These are phyloP conservation scores for Taenioides sp. DNA, from an alignment of 2,797 vertebrate genomes.

Conservation along the genomic window DNA sequence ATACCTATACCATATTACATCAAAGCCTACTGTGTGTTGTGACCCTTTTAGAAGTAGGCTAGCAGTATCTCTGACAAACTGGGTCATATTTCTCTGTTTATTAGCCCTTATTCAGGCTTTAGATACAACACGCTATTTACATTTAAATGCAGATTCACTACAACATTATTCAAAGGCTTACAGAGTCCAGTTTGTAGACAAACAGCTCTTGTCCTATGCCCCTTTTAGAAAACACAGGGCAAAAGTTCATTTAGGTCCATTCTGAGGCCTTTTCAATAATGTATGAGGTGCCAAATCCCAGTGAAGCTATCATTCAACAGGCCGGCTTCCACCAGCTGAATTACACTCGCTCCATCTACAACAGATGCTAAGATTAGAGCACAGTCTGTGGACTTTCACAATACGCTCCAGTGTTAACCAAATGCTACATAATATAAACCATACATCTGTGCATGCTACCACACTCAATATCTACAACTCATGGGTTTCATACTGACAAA, in stretches of 20 bases:
- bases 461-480: background rate
- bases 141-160: background rate
- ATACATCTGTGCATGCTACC: background rate
- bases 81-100: background rate
- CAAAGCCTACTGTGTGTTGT: background rate
- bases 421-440: background rate
- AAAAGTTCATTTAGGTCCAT: slow-evolving; percentile 50
- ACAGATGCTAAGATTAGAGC: slow-evolving; percentile 33
- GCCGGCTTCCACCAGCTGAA: slow-evolving; percentile 39
- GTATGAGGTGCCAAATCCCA: slow-evolving; percentile 68
- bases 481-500: background rate
- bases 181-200: background rate
- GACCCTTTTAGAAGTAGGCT: background rate
- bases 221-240: slow-evolving; percentile 18
- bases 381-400: background rate
- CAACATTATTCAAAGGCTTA: background rate
- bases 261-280: slow-evolving; percentile 68
- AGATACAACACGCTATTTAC: background rate
- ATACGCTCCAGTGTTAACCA: background rate
- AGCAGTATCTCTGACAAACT: background rate
- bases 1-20: background rate
- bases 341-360: slow-evolving; percentile 33
- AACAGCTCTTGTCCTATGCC: slow-evolving; percentile 17
- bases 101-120: background rate
- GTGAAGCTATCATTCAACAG: slow-evolving; percentile 59